These are phyloP conservation scores for Acestrorhynchus altus DNA, from an alignment of 2,797 vertebrate genomes.

Conservation along the genomic window DNA sequence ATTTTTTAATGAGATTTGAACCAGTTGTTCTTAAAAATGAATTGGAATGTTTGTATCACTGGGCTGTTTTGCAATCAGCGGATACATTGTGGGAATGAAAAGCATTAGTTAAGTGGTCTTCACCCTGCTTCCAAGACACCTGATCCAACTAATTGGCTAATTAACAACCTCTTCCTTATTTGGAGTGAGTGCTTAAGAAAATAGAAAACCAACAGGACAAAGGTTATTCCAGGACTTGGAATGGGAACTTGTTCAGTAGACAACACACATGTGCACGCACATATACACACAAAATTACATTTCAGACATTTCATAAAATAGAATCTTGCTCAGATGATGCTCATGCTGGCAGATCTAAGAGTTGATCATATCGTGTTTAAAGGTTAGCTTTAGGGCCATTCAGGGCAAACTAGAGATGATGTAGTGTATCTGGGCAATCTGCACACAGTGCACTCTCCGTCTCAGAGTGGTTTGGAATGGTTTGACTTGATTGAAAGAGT, in stretches of 20 bases:
- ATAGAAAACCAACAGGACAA: no score
- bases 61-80: neutral
- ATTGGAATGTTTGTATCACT: neutral
- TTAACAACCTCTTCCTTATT: no score
- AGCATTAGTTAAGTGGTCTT: neutral
- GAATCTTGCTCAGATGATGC: neutral
- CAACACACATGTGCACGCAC: neutral
- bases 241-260: no score
- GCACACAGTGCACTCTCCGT: conserved; percentile 37
- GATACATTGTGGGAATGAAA: neutral
- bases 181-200: no score
- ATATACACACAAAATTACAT: no score
- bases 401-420: conserved; percentile 20
- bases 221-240: no score
- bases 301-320: neutral
- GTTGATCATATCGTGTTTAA: neutral
- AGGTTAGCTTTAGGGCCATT: conserved; percentile 12
- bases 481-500: conserved; percentile 65
- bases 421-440: conserved; percentile 29
- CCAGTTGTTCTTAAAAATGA: neutral
- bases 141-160: no score
- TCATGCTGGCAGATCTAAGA: neutral
- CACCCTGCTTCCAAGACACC: no score
- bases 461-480: conserved; percentile 57
- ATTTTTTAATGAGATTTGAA: neutral